Evolutionary conservation across 2,888 invertebrate species (phyloP).

Genomic region (Volucella inflata): DNA sequence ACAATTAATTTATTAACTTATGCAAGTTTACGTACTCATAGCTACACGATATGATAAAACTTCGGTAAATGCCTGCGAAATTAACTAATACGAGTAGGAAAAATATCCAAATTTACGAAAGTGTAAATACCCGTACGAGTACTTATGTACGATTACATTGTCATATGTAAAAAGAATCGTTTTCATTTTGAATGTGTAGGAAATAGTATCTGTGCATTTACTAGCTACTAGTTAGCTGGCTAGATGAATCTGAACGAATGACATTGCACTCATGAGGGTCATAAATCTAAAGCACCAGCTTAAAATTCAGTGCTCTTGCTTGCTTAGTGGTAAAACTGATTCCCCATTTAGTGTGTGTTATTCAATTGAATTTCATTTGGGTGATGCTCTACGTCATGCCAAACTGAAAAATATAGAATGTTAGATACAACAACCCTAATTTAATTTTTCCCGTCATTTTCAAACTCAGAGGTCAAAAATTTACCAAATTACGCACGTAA

Average conservation of each 20-base stretch:
- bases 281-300: conserved; percentile 71
- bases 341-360: conserved; percentile 60
- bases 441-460: conserved; percentile 68
- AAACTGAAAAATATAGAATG: conserved; percentile 25
- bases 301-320: conserved; percentile 46
- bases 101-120: conserved; percentile 45
- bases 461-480: conserved; percentile 70
- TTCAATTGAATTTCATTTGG: conserved; percentile 72
- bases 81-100: conserved; percentile 24
- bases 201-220: conserved; percentile 28
- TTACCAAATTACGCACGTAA: conserved; percentile 70
- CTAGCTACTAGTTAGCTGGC: conserved; percentile 19
- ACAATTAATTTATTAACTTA: conserved; percentile 75
- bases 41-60: conserved; percentile 52
- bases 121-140: not conserved
- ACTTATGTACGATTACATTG: no score
- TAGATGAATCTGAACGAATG: conserved; percentile 67
- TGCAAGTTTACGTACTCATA: conserved; percentile 62
- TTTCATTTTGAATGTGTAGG: conserved; percentile 4
- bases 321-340: conserved; percentile 43
- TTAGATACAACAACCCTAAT: conserved; percentile 70
- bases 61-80: conserved; percentile 50
- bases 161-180: no score
- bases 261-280: conserved; percentile 75
- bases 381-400: conserved; percentile 59